These are phyloP conservation scores for Fistularia commersonii DNA, from an alignment of 2,797 vertebrate species.

Conservation along the genomic window DNA sequence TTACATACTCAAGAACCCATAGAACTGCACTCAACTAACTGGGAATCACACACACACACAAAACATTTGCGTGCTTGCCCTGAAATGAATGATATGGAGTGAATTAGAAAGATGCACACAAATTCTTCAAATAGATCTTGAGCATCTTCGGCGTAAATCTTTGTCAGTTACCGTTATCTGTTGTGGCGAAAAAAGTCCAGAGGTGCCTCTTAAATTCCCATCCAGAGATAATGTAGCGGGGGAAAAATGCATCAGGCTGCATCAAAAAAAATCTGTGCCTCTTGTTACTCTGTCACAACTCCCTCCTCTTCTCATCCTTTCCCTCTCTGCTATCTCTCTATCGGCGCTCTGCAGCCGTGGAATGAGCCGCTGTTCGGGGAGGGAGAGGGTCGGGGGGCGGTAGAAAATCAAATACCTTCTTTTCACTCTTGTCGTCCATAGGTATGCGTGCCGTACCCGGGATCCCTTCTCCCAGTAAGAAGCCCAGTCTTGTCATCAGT, in stretches of 20 bases:
- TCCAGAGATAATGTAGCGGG: slow-evolving; percentile 27
- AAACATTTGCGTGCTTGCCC: slow-evolving; percentile 14
- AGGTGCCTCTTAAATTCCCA: slow-evolving; percentile 39
- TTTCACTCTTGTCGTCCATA: slow-evolving; percentile 93
- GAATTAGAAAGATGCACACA: slow-evolving; percentile 29
- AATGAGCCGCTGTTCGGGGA: slow-evolving; percentile 46
- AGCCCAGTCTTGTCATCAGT: slow-evolving; percentile 97
- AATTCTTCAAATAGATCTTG: too few relatives aligned
- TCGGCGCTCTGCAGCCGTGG: slow-evolving; percentile 51
- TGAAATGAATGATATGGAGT: slow-evolving; percentile 38
- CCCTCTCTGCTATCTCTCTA: slow-evolving; percentile 39
- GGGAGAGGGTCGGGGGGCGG: slow-evolving; percentile 39
- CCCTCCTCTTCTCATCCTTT: slow-evolving; percentile 37
- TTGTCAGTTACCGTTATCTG: slow-evolving; percentile 51
- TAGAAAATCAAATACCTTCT: slow-evolving; percentile 86
- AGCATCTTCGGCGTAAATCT: slow-evolving; percentile 24
- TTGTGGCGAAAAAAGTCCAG: slow-evolving; percentile 29
- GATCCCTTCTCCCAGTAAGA: slow-evolving; percentile 98
- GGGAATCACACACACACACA: slow-evolving; percentile 39
- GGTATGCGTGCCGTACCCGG: slow-evolving; percentile 87
- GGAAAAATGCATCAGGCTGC: slow-evolving; percentile 25
- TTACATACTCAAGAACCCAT: slow-evolving; percentile 61
- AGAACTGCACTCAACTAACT: slow-evolving; percentile 63
- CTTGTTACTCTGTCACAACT: slow-evolving; percentile 7
- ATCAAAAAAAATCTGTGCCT: slow-evolving; percentile 49